Base-by-base conservation (phyloP, 2,797 vertebrate species). In the Apogon hyalosoma region DNA sequence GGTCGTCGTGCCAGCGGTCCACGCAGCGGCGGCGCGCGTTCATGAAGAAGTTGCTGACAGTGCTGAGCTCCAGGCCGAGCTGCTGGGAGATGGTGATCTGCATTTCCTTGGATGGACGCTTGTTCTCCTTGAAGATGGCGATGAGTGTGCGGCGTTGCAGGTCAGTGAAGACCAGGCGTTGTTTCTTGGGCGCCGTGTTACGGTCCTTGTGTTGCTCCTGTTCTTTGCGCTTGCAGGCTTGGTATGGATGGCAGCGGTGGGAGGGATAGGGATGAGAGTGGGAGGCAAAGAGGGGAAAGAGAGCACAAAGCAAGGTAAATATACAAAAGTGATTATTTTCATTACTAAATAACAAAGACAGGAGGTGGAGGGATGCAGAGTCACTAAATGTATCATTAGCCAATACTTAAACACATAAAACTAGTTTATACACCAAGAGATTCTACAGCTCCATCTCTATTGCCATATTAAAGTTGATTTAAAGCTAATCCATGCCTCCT, bases 31-130 rank as follows among this genome's bases (percentile, higher is more conserved):
- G 96, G 18, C 98, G 96, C 10, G 98, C 98, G 1, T 99, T 99
- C 98, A 99, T 99, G 91, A 99, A 99, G 96, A 99, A 99, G 90
- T 99, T 99, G 96, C 96, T 99, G 94, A 99, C 98, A 0, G 98
- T 99, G 94, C 88, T 97, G 89, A 98, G 97, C 93, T 99, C 98
- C 90, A 99, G 87, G 83, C 98, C 98, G 21, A 99, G 96, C 89
- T 99, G 98, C 92, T 99, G 98, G 0, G 98, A 98, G 89, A 99
- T 99, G 93, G 98, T 99, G 80, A 98, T 93, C 93, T 99, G 98
- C 98, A 99, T 99, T 84, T 99, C 97, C 66, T 97, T 99, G 84
- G 96, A 98, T 0, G 98, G 98, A 18, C 98, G 95, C 92, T 98
- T 98, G 92, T 99, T 99, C 92, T 99, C 98, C 91, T 99, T 99